Percentiles rank a stretch among this genome's conserved stretches.
These are phyloP conservation scores for Penaeus vannamei DNA, from an alignment of 1,140 invertebrate species.

Conservation along the genomic window DNA sequence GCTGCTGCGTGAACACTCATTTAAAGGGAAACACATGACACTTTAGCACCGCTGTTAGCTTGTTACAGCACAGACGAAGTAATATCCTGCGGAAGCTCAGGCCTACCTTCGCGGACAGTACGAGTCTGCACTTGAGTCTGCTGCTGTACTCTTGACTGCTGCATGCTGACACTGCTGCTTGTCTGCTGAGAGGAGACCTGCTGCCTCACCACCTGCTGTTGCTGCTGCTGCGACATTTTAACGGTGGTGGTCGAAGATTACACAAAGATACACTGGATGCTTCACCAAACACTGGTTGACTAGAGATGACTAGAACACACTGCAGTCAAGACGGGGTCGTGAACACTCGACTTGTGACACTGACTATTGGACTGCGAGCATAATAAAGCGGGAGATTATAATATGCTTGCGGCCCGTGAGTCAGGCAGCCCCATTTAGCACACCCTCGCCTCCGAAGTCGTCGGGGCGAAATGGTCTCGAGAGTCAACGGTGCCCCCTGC, in stretches of 20 bases:
- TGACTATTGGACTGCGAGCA: slow-evolving; percentile 66
- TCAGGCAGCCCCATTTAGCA: slow-evolving; percentile 68
- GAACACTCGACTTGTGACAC: slow-evolving; percentile 54
- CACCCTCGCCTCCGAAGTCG: slow-evolving; percentile 67
- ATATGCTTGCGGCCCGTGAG: slow-evolving; percentile 67
- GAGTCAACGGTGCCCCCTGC: slow-evolving; percentile 41
- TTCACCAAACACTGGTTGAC: slow-evolving; percentile 53
- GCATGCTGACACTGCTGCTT: slow-evolving; percentile 59
- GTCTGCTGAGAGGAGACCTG: slow-evolving; percentile 62
- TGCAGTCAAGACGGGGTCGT: slow-evolving; percentile 55
- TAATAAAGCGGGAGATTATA: slow-evolving; percentile 66
- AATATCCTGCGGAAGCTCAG: slow-evolving; percentile 23
- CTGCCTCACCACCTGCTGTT: slow-evolving; percentile 66
- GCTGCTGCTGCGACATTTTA: slow-evolving; percentile 61
- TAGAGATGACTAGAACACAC: slow-evolving; percentile 36
- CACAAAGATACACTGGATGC: slow-evolving; percentile 45
- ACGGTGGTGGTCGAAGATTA: slow-evolving; percentile 53
- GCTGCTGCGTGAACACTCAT: too few species aligned
- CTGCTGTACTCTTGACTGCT: slow-evolving; percentile 65
- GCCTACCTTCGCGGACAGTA: slow-evolving; percentile 66
- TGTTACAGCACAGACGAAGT: background rate
- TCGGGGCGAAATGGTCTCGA: slow-evolving; percentile 66
- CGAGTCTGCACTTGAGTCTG: slow-evolving; percentile 67
- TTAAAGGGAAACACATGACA: too few species aligned
- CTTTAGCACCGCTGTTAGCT: too few species aligned